A percentile compares a stretch with the other conserved stretches of the same genome.
phyloP scores from a whole-genome alignment of 2,797 vertebrate genomes.

The Acridotheres tristis region DNA sequence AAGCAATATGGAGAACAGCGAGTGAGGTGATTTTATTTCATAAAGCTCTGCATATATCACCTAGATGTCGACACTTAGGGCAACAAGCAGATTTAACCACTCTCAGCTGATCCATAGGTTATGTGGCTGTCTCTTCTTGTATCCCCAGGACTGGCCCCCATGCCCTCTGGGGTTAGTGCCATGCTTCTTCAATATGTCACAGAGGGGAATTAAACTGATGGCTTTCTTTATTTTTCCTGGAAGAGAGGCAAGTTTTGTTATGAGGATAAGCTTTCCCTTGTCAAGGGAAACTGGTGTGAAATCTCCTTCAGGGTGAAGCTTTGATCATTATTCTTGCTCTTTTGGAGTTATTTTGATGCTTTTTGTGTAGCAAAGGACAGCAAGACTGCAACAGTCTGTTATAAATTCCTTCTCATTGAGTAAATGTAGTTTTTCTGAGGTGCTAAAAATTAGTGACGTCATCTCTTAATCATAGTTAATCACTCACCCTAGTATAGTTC shows the following conservation, averaged over 20 bases:
- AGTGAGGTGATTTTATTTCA: background rate
- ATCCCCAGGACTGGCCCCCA: background rate
- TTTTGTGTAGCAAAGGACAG: background rate
- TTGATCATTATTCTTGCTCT: background rate
- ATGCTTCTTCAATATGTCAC: background rate
- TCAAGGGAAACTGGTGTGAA: slow-evolving; percentile 11
- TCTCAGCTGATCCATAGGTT: background rate
- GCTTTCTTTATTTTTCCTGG: slow-evolving; percentile 5
- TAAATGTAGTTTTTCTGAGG: background rate
- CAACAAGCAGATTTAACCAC: background rate
- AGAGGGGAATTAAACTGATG: background rate
- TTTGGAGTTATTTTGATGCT: background rate
- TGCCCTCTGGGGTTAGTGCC: background rate
- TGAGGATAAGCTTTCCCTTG: background rate
- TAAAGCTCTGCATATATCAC: background rate
- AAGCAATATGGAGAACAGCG: background rate
- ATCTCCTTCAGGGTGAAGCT: background rate
- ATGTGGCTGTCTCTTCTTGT: background rate
- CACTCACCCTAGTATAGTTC: background rate
- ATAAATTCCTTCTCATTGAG: slow-evolving; percentile 1
- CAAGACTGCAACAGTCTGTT: background rate
- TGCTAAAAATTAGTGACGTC: slow-evolving; percentile 6
- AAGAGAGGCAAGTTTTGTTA: background rate
- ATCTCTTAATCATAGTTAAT: slow-evolving; percentile 10
- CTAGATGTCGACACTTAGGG: background rate